Evolutionary conservation across 2,113 vertebrate species (phyloP).

Genomic region (Microcebus lehilahytsara): DNA sequence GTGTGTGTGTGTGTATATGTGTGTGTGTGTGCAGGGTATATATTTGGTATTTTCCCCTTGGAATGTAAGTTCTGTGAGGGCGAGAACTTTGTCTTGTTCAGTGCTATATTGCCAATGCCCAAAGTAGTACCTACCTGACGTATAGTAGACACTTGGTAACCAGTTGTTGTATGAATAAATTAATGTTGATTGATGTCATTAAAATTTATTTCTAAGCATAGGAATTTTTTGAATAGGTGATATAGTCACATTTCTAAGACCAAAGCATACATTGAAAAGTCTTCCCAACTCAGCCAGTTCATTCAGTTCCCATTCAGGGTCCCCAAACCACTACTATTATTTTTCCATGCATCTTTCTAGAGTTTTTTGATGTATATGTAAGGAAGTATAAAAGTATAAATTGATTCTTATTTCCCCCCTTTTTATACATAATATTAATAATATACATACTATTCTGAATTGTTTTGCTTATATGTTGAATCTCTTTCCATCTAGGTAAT

Average conservation of each 20-base stretch:
- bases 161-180: not conserved
- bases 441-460: not conserved
- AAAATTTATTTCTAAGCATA: slow-evolving; percentile 7
- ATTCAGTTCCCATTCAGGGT: not conserved
- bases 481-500: not conserved
- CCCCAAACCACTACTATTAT: not conserved
- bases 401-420: not conserved
- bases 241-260: not conserved
- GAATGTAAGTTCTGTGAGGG: not conserved
- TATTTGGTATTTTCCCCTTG: not conserved
- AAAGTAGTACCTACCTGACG: not conserved
- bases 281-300: not conserved
- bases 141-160: not conserved
- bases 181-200: not conserved
- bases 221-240: not conserved
- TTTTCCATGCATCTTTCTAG: not conserved
- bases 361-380: not conserved
- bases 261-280: not conserved
- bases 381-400: not conserved
- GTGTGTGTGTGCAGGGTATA: not conserved
- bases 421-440: not conserved
- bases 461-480: not conserved
- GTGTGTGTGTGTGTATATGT: not conserved
- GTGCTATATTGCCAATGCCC: not conserved
- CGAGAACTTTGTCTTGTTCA: not conserved